These are phyloP conservation scores for Cephus nigrinus DNA, from an alignment of 2,888 invertebrate species.

Conservation along the genomic window DNA sequence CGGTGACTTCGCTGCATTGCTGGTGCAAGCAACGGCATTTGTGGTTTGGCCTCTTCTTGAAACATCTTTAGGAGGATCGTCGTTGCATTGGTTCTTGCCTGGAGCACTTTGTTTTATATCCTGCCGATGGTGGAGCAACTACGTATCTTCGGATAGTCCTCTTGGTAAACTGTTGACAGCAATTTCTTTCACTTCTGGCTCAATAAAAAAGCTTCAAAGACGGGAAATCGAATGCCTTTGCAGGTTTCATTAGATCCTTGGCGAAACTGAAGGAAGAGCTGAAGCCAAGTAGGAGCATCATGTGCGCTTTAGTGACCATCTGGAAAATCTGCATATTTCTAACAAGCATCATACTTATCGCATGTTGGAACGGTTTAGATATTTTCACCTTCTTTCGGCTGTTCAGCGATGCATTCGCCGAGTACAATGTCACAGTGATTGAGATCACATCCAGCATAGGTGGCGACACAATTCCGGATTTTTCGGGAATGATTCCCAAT, in stretches of 20 bases:
- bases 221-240: conserved; percentile 29
- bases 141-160: conserved; percentile 67
- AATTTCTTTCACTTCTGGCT: conserved; percentile 3
- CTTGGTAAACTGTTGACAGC: conserved; percentile 36
- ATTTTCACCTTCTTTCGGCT: conserved; percentile 46
- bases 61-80: conserved; percentile 36
- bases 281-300: conserved; percentile 75
- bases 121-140: conserved; percentile 89
- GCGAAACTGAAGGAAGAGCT: conserved; percentile 69
- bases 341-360: conserved; percentile 72
- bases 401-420: conserved; percentile 37
- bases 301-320: conserved; percentile 78
- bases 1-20: conserved; percentile 72
- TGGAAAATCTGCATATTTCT: conserved; percentile 84
- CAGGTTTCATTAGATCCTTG: conserved; percentile 63
- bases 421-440: conserved; percentile 47
- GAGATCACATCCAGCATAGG: conserved; percentile 29
- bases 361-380: conserved; percentile 55
- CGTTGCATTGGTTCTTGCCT: conserved; percentile 72
- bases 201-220: conserved; percentile 1
- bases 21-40: conserved; percentile 76
- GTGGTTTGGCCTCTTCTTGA: conserved; percentile 76
- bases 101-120: conserved; percentile 77
- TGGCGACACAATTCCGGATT: conserved; percentile 60
- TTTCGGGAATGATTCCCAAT: conserved; percentile 63